Evolutionary conservation across 2,888 invertebrate species (phyloP).

Genomic region (Eristalis pertinax): DNA sequence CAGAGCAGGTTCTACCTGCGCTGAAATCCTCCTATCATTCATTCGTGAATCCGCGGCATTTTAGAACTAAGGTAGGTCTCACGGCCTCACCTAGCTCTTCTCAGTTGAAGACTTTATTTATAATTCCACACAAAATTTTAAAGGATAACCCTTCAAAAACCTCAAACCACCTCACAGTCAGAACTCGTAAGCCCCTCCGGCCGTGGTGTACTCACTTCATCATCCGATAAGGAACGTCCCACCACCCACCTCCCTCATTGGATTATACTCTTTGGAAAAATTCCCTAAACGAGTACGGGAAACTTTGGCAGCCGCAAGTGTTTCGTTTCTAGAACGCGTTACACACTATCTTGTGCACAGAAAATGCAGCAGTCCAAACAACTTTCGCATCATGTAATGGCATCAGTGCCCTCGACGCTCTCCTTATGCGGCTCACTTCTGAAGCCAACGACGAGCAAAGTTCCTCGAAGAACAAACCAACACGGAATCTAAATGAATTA

Average conservation of each 20-base stretch:
- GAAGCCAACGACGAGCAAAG: constrained; percentile 17
- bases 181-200: background rate
- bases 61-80: too few relatives aligned
- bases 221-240: background rate
- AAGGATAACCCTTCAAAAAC: too few relatives aligned
- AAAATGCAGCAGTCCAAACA: background rate
- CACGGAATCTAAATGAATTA: constrained; percentile 48
- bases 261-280: constrained; percentile 2
- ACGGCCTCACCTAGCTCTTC: too few relatives aligned
- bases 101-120: too few relatives aligned
- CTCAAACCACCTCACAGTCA: background rate
- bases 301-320: background rate
- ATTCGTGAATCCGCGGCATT: too few relatives aligned
- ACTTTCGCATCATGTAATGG: constrained; percentile 2
- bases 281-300: background rate
- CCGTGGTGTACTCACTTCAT: background rate
- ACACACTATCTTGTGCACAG: background rate
- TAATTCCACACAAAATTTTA: too few relatives aligned
- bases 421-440: background rate
- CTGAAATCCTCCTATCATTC: too few relatives aligned
- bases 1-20: too few relatives aligned
- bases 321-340: background rate
- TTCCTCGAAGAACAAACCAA: constrained; percentile 7
- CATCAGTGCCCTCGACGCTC: background rate
- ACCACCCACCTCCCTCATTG: background rate